Conservation (phyloP, 2,113 vertebrate species). For the Solea solea region DNA sequence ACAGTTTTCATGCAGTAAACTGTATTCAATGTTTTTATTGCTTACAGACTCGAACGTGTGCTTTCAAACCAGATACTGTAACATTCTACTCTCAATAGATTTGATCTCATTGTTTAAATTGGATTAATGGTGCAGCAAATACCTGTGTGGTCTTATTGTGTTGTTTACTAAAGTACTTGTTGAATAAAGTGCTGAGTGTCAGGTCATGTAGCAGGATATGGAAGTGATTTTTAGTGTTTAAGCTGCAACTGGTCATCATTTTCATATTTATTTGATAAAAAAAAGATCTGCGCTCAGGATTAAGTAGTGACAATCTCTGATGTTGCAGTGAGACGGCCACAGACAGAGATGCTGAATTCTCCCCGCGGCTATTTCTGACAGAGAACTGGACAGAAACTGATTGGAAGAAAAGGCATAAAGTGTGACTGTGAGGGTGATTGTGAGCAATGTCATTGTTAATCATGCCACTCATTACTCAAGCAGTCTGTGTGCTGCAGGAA, state of each 20-base stretch:
- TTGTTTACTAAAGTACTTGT: neutral
- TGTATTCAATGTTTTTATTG: too few species aligned
- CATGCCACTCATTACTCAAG: conserved; percentile 56
- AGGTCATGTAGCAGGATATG: neutral
- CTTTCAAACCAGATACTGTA: neutral
- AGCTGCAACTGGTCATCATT: neutral
- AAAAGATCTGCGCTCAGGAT: neutral
- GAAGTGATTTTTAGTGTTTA: conserved; percentile 7
- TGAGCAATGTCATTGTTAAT: conserved; percentile 66
- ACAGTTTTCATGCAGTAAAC: too few species aligned
- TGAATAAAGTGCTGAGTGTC: neutral
- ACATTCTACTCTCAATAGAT: too few species aligned
- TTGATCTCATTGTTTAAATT: neutral
- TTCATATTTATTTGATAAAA: conserved; percentile 16
- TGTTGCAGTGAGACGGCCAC: neutral
- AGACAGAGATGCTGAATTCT: conserved; percentile 49
- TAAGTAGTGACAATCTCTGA: conserved; percentile 2
- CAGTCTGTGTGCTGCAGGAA: conserved; percentile 36
- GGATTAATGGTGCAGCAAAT: conserved; percentile 6
- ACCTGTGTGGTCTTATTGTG: neutral
- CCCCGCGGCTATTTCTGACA: conserved; percentile 23
- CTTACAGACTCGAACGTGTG: neutral
- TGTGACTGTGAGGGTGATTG: conserved; percentile 30
- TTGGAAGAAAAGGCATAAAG: conserved; percentile 35
- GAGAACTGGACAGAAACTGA: conserved; percentile 57